A percentile compares a stretch with the other conserved stretches of the same genome.
Conservation (phyloP, 2,113 vertebrate genomes). For the Takifugu flavidus region DNA sequence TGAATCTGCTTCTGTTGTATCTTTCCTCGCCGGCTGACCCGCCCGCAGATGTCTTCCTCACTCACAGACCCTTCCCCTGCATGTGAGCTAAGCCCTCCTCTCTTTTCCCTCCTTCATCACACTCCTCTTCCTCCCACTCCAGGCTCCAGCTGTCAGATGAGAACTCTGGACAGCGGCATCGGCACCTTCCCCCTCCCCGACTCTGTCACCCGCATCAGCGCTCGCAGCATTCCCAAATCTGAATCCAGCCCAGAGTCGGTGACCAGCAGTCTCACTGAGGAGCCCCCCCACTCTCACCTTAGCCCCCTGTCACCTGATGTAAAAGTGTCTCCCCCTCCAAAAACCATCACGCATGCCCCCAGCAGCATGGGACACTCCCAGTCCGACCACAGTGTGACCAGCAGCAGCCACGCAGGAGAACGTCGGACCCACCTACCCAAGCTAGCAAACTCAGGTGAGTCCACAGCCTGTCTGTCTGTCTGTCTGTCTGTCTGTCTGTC, state of each 20-base stretch:
- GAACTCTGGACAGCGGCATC: slow-evolving; percentile 93
- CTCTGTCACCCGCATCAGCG: slow-evolving; percentile 75
- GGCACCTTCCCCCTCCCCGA: slow-evolving; percentile 91
- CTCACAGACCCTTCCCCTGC: slow-evolving; percentile 62
- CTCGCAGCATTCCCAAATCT: slow-evolving; percentile 75
- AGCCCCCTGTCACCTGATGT: slow-evolving; percentile 40
- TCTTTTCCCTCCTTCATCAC: slow-evolving; percentile 49
- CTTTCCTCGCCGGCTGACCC: slow-evolving; percentile 33
- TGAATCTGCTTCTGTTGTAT: neutral
- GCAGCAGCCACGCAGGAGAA: slow-evolving; percentile 53
- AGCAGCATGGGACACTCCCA: slow-evolving; percentile 75
- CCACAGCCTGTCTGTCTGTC: neutral
- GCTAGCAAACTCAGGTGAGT: slow-evolving; percentile 79
- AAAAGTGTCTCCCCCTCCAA: slow-evolving; percentile 83
- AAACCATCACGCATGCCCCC: slow-evolving; percentile 59
- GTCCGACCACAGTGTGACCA: slow-evolving; percentile 76
- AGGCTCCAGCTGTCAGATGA: slow-evolving; percentile 89
- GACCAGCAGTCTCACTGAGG: slow-evolving; percentile 12
- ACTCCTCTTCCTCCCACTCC: slow-evolving; percentile 64
- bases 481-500: no score
- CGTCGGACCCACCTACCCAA: slow-evolving; percentile 78
- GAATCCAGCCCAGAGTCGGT: slow-evolving; percentile 60
- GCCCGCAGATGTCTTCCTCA: slow-evolving; percentile 48
- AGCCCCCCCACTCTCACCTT: slow-evolving; percentile 49
- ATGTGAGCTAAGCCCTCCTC: slow-evolving; percentile 52